Conservation (phyloP, 2,888 invertebrate species). For the Cheilosia pagana region DNA sequence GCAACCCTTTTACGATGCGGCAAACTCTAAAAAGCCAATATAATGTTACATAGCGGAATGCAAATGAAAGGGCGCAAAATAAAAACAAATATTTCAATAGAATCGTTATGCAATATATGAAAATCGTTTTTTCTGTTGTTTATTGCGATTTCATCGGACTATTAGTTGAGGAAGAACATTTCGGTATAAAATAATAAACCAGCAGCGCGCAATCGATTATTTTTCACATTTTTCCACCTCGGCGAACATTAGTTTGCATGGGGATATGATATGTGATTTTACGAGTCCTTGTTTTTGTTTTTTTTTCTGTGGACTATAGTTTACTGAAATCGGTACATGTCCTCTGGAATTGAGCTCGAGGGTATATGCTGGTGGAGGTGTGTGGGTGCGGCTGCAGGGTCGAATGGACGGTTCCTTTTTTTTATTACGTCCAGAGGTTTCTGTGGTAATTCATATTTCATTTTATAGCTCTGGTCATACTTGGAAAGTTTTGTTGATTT, state of each 20-base stretch:
- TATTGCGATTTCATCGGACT: slow-evolving; percentile 24
- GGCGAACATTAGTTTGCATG: slow-evolving; percentile 52
- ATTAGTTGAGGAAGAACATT: slow-evolving; percentile 10
- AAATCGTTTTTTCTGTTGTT: background rate
- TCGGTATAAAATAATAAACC: slow-evolving; percentile 43
- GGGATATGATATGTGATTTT: slow-evolving; percentile 53
- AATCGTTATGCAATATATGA: slow-evolving; percentile 37
- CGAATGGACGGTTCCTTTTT: slow-evolving; percentile 10
- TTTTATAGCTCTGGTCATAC: slow-evolving; percentile 44
- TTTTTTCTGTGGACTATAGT: slow-evolving; percentile 20
- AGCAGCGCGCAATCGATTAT: slow-evolving; percentile 30
- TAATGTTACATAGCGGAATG: too few relatives aligned
- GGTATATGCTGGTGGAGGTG: slow-evolving; percentile 14
- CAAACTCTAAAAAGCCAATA: background rate
- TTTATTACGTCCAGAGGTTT: slow-evolving; percentile 41
- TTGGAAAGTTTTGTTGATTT: slow-evolving; percentile 47
- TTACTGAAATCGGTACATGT: slow-evolving; percentile 3
- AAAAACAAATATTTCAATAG: background rate
- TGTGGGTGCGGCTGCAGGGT: slow-evolving; percentile 33
- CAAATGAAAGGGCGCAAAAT: background rate
- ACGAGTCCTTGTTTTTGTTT: slow-evolving; percentile 29
- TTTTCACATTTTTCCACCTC: slow-evolving; percentile 42
- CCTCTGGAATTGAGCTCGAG: slow-evolving; percentile 13
- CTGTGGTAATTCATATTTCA: slow-evolving; percentile 68
- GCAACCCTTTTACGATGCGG: background rate